phyloP scores from a whole-genome alignment of 2,113 vertebrate genomes.

The Lynx canadensis region DNA sequence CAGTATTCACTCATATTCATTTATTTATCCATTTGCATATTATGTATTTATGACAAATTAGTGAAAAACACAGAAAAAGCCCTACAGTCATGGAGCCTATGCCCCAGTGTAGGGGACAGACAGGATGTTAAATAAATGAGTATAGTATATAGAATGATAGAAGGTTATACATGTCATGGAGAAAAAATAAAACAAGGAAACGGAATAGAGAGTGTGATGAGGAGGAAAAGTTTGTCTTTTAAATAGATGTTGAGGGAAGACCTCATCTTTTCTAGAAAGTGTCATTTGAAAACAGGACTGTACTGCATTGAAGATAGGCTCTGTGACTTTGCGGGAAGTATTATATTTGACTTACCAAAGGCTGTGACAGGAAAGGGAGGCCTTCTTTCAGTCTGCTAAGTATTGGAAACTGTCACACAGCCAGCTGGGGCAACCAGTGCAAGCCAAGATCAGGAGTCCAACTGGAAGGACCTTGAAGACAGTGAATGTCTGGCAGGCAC shows the following conservation, averaged over 20 bases:
- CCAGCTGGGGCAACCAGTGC: background rate
- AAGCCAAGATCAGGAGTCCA: constrained; percentile 21
- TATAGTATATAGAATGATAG: background rate
- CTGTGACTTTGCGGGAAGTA: background rate
- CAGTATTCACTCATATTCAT: background rate
- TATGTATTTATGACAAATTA: background rate
- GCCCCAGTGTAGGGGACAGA: background rate
- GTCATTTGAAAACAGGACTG: background rate
- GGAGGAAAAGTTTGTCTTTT: background rate
- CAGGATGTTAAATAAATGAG: background rate
- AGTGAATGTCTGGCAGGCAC: constrained; percentile 37
- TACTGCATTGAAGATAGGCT: background rate
- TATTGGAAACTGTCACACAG: constrained; percentile 56
- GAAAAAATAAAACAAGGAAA: background rate
- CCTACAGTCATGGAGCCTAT: background rate
- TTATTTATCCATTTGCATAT: background rate
- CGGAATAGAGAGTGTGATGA: background rate
- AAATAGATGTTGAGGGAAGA: background rate
- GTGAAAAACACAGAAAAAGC: background rate
- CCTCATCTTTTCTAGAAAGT: background rate
- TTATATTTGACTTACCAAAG: background rate
- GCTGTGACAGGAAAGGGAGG: background rate
- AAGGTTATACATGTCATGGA: background rate
- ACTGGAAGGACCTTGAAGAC: constrained; percentile 17
- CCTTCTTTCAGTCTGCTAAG: background rate